Evolutionary conservation across 2,888 invertebrate species (phyloP).

Genomic region (Pterobdella sp.): DNA sequence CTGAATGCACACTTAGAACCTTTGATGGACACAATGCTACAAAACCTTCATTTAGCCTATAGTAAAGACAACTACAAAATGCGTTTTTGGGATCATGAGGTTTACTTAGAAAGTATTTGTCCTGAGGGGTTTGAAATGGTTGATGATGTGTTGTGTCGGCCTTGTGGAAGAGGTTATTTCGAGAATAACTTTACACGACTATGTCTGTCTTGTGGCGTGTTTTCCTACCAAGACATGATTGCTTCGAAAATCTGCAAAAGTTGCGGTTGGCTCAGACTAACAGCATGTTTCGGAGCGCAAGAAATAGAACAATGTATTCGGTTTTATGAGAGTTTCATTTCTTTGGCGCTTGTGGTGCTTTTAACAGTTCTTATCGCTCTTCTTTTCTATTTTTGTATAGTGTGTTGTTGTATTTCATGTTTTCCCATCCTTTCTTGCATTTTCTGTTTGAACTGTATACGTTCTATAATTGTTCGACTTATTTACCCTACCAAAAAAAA

Average conservation of each 20-base stretch:
- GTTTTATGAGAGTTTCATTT: background rate
- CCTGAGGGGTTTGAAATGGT: constrained; percentile 14
- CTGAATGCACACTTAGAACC: background rate
- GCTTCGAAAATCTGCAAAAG: constrained; percentile 11
- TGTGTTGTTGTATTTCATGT: background rate
- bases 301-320: background rate
- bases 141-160: constrained; percentile 9
- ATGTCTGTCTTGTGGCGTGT: background rate
- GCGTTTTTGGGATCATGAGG: background rate
- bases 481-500: too few relatives aligned
- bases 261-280: constrained; percentile 13
- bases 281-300: background rate
- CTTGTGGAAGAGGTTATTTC: constrained; percentile 22
- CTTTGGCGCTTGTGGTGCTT: background rate
- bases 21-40: background rate
- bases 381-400: background rate
- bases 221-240: constrained; percentile 22
- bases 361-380: background rate
- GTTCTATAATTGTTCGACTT: too few relatives aligned
- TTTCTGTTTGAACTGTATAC: too few relatives aligned
- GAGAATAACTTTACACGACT: background rate
- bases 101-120: background rate
- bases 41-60: background rate
- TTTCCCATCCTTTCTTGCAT: background rate
- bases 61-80: background rate